Base-by-base conservation (phyloP, 2,888 invertebrate species). In the Camponotus fellah region DNA sequence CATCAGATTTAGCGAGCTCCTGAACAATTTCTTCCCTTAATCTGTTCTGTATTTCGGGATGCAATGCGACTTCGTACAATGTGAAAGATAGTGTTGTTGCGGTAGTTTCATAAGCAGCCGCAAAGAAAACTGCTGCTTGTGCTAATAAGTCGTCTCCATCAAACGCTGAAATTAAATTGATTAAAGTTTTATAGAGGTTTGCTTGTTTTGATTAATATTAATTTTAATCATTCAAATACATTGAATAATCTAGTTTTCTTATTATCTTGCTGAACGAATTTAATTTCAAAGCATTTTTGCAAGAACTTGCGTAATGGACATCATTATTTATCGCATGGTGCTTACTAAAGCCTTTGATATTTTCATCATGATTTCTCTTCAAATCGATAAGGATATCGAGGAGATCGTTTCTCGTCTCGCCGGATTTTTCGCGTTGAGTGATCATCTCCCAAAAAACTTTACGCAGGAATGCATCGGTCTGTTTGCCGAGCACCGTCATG, bases 371-470 rank as follows among this genome's bases (percentile, higher is more conserved):
- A 17, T 68, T 88, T 5, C 94, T 93, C 40, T 94, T 95, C 8
- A 96, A 84, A 3, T 94, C 92, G 37, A 96, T 91, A 26, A 96
- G 88, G 4, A 95, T 89, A 87, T 96, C 95, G 32, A 96, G 94
- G 0, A 96, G 92, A 56, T 95, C 94, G 58, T 94, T 93, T 49
- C 95, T 92, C 0, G 90, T 93, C 12, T 91, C 85, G 8, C 95
- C 95, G 1, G 93, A 92, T 60, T 92, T 91, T 71, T 95, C 94
- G 2, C 96, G 92, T 66, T 94, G 92, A 0, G 90, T 86, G 60
- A 96, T 94, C 0, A 95, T 95, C 65, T 95, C 93, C 89, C 94
- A 94, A 10, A 95, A 94, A 14, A 95, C 93, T 0, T 92, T 86
- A n/a, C 94, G 92, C 2, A 96, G 87, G 83, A 95, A 96, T 0